Base-by-base conservation (phyloP, 2,888 invertebrate species). In the Ceraclea dissimilis region DNA sequence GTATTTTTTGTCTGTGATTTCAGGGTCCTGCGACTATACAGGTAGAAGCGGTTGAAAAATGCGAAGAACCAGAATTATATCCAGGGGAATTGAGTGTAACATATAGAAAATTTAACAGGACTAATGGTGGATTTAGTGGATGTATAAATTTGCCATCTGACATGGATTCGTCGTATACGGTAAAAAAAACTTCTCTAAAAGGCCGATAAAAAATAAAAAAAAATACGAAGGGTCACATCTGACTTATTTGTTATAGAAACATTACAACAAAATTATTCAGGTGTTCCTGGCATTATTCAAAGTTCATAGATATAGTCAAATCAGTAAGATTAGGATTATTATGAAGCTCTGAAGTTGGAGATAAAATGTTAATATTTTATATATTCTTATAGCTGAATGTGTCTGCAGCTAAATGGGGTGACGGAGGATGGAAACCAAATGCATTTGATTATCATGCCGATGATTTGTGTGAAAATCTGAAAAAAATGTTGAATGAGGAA, bases 401-500 rank as follows among this genome's bases (percentile, higher is more conserved):
- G 20, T 39, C 57, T 8, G 54, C 39, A n/a, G 49, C 57, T 2
- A 60, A 60, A 49, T 60, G 60, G 60, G 60, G 60, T 2, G 60
- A 60, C 43, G 60, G 60, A 2, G 60, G 60, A 18, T 60, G 60
- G 60, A 60, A 60, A 19, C 60, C 60, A 1, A 60, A 60, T 20
- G 60, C 60, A 1, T 44, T 57, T 1, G 57, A 54, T 20, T 51
- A 44, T 20, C 26, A 17, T 8, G 31, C 2, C 10, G 4, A 17
- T 13, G 13, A 34, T n/a, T 48, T 47, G 1, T 60, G 60, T 16
- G 46, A 54, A 0, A 52, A 49, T 10, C 11, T 59, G 5, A 21
- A 43, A 5, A 13, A 57, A 20, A 11, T 51, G 4, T 17, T 49
- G 2, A 26, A 17, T 43, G 16, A 20, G 6, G 39, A 51, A 2